phyloP scores from a whole-genome alignment of 2,113 vertebrate genomes.

The Danio rerio region DNA sequence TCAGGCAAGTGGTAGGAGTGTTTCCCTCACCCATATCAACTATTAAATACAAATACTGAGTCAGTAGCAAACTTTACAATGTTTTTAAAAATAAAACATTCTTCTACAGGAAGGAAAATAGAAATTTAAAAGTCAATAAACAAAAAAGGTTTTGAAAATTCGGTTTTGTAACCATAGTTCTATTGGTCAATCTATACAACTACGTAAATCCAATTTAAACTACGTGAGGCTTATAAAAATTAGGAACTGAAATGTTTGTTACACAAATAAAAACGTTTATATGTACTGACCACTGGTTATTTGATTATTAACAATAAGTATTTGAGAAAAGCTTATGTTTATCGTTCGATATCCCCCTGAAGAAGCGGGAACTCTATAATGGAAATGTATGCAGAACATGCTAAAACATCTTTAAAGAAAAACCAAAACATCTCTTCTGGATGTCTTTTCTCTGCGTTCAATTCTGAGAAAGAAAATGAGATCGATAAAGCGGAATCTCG shows the following conservation, averaged over 20 bases:
- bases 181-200: constrained; percentile 9
- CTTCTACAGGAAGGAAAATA: not conserved
- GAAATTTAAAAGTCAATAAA: not conserved
- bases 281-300: not conserved
- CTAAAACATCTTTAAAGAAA: constrained; percentile 1
- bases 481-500: not conserved
- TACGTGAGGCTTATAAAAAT: not conserved
- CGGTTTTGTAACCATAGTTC: not conserved
- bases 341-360: not conserved
- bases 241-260: constrained; percentile 4
- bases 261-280: not conserved
- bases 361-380: not conserved
- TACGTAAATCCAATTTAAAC: not conserved
- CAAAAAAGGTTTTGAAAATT: not conserved
- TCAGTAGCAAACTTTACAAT: constrained; percentile 50
- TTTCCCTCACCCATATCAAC: constrained; percentile 9
- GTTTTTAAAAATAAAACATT: constrained; percentile 2
- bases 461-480: constrained; percentile 14
- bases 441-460: constrained; percentile 5
- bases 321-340: constrained; percentile 26
- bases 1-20: constrained; percentile 21
- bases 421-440: not conserved
- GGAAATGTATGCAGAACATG: constrained; percentile 37
- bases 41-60: constrained; percentile 37
- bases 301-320: constrained; percentile 30